phyloP scores from a whole-genome alignment of 2,113 vertebrate species.

The Choloepus hoffmanni region DNA sequence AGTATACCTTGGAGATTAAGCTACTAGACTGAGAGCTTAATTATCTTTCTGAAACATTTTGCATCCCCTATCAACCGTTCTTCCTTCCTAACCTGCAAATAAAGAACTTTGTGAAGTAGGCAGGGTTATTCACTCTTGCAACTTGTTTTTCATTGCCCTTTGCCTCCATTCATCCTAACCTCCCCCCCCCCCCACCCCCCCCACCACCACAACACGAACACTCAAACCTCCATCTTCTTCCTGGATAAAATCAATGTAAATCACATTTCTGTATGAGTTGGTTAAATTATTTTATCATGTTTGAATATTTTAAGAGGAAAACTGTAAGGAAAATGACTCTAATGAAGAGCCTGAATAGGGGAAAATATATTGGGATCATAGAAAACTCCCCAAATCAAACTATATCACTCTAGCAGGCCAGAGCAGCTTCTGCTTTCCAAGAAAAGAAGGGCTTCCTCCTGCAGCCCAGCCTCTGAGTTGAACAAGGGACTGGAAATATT shows the following conservation, averaged over 20 bases:
- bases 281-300: constrained; percentile 26
- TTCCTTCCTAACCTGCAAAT: constrained; percentile 1
- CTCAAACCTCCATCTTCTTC: background rate
- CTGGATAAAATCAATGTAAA: constrained; percentile 50
- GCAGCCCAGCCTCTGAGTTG: background rate
- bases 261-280: constrained; percentile 18
- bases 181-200: background rate
- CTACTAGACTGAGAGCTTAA: background rate
- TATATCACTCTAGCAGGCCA: background rate
- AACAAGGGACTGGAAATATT: constrained; percentile 42
- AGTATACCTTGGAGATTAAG: constrained; percentile 10
- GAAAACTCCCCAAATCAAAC: background rate
- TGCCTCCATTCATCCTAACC: background rate
- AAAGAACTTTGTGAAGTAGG: constrained; percentile 36
- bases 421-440: background rate
- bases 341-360: background rate
- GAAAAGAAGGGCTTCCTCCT: constrained; percentile 12
- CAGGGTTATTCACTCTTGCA: constrained; percentile 10
- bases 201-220: background rate
- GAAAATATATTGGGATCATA: constrained; percentile 24
- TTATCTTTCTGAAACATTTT: constrained; percentile 44
- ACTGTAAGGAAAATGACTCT: constrained; percentile 56
- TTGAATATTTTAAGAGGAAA: constrained; percentile 37
- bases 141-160: background rate
- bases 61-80: background rate